These are phyloP conservation scores for Cephus nigrinus DNA, from an alignment of 2,888 invertebrate genomes.

Conservation along the genomic window DNA sequence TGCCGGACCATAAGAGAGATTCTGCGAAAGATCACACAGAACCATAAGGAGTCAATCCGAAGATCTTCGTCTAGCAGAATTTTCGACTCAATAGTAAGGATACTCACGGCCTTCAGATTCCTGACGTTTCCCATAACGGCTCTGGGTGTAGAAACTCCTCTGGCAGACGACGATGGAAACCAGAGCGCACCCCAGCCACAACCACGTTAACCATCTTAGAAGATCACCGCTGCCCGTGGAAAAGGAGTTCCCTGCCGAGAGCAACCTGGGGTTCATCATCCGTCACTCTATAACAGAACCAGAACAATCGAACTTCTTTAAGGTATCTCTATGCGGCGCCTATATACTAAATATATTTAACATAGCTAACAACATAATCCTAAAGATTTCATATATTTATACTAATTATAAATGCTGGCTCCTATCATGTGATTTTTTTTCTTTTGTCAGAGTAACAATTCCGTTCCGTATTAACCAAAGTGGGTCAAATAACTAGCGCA, in stretches of 20 bases:
- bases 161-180: slow-evolving; percentile 43
- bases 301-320: not conserved
- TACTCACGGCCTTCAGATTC: slow-evolving; percentile 41
- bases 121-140: slow-evolving; percentile 52
- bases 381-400: not conserved
- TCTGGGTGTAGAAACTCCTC: slow-evolving; percentile 45
- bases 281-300: not conserved
- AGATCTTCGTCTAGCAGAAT: not conserved
- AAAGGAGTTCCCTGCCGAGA: not conserved
- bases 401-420: not conserved
- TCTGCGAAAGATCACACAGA: slow-evolving; percentile 11
- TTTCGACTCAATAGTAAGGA: not conserved
- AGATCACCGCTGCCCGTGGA: not conserved
- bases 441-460: not conserved
- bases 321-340: not conserved
- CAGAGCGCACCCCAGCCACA: slow-evolving; percentile 47
- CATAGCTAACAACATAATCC: not conserved
- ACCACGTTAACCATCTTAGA: slow-evolving; percentile 26
- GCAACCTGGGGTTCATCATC: not conserved
- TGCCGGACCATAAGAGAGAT: slow-evolving; percentile 39
- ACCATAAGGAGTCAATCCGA: not conserved
- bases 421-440: not conserved
- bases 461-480: not conserved
- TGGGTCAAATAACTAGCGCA: not conserved
- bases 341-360: not conserved